Conservation (phyloP, 2,888 invertebrate species). For the Drosophila ustulata region DNA sequence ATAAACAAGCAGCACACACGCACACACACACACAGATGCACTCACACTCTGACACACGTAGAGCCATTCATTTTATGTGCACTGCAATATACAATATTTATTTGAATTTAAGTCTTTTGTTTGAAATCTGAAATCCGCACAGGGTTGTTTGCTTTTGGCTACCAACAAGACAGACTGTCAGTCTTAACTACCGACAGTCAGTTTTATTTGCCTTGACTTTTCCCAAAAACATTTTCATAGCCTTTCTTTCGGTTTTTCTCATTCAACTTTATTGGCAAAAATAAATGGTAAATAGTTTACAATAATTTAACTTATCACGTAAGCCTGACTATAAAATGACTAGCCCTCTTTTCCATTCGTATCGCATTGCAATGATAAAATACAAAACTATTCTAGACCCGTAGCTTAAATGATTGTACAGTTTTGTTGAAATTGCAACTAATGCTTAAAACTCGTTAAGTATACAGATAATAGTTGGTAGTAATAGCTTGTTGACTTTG, state of each 20-base stretch:
- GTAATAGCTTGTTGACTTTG: constrained; percentile 10
- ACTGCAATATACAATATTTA: constrained; percentile 81
- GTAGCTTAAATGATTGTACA: constrained; percentile 5
- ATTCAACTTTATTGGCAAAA: constrained; percentile 78
- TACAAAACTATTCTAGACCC: constrained; percentile 27
- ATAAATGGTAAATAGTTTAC: constrained; percentile 61
- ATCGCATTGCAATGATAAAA: constrained; percentile 69
- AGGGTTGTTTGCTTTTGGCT: constrained; percentile 77
- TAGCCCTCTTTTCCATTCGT: constrained; percentile 69
- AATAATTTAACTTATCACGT: constrained; percentile 66
- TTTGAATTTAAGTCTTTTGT: constrained; percentile 82
- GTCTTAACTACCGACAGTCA: constrained; percentile 27
- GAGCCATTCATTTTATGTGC: constrained; percentile 72
- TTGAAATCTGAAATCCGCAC: constrained; percentile 79
- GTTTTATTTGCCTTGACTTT: constrained; percentile 59
- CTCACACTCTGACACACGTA: constrained; percentile 26
- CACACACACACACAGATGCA: constrained; percentile 19
- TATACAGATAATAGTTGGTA: constrained; percentile 9
- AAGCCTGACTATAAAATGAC: constrained; percentile 71
- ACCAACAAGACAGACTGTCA: constrained; percentile 31
- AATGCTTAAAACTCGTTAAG: constrained; percentile 32
- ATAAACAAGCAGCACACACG: constrained; percentile 70
- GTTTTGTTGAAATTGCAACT: constrained; percentile 24
- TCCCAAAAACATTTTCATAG: constrained; percentile 3
- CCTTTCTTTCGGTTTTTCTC: constrained; percentile 47